Base-by-base conservation (phyloP, 2,888 invertebrate genomes). In the Eupithecia dodoneata region DNA sequence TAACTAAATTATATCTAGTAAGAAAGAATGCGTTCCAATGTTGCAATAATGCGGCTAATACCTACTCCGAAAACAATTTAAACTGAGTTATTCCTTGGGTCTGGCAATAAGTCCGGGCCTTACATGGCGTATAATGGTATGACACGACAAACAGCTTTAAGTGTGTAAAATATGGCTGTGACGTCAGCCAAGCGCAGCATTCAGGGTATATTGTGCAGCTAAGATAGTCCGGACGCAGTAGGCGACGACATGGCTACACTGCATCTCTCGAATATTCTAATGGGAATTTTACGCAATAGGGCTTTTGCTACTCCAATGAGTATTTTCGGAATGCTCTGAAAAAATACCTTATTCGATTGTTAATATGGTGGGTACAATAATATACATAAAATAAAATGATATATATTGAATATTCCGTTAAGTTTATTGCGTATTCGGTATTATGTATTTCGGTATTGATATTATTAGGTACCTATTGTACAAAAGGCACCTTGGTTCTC, bases 61-160 rank as follows among this genome's bases (percentile, higher is more conserved):
- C 87, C 89, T 90, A 87, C 88, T 87, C 87, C 84, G 86, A 93
- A 93, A 93, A 94, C 93, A 93, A 93, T 94, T 94, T 92, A 91
- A 93, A 91, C 88, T 92, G 92, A 93, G 88, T 93, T 93, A 94
- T 94, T 90, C 88, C 87, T 90, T 86, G 84, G 81, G 87, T 87
- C 88, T 89, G 91, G 94, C 93, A 92, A 90, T 94, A 94, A 94
- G 93, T 94, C 92, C 86, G 84, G 86, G 92, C 90, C 91, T 92
- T 94, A 94, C 94, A 94, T 91, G 91, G 89, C 93, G 92, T 93
- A 94, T 94, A 95, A 94, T 95, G 91, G 94, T 94, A 93, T 93
- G 93, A 94, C 94, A 93, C 94, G 94, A 94, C 95, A 94, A 94
- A 94, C 94, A 94, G 94, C 93, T 94, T 94, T 94, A 94, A 94